phyloP scores from a whole-genome alignment of 2,797 vertebrate species.

The Potorous gilbertii region DNA sequence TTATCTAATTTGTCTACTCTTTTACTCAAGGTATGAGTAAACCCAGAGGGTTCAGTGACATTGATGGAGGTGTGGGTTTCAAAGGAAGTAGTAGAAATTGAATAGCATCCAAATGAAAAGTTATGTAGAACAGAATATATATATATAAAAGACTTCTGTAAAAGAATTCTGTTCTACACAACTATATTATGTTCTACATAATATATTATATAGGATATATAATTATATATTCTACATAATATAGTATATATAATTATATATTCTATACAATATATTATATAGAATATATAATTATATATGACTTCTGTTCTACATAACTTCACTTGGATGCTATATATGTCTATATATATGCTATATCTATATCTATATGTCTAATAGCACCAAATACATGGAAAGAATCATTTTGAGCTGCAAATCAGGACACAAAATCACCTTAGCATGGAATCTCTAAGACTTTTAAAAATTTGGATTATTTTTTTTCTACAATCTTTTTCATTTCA shows the following conservation, averaged over 20 bases:
- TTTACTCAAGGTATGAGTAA: not conserved
- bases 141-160: too few species aligned
- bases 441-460: not conserved
- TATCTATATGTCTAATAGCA: constrained; percentile 43
- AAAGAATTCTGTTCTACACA: too few species aligned
- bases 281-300: too few species aligned
- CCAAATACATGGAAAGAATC: constrained; percentile 70
- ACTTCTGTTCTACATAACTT: too few species aligned
- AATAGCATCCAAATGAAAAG: constrained; percentile 67
- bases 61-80: constrained; percentile 56
- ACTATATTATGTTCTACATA: too few species aligned
- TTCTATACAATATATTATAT: too few species aligned
- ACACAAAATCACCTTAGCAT: not conserved
- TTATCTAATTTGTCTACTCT: not conserved
- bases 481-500: not conserved
- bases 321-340: too few species aligned
- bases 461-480: not conserved
- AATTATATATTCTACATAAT: too few species aligned
- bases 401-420: constrained; percentile 50
- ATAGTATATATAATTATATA: too few species aligned
- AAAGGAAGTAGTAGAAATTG: constrained; percentile 62
- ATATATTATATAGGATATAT: too few species aligned
- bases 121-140: constrained; percentile 67
- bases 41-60: constrained; percentile 27
- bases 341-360: too few species aligned